Base-by-base conservation (phyloP, 2,888 invertebrate species). In the Cosmorhoe ocellata region DNA sequence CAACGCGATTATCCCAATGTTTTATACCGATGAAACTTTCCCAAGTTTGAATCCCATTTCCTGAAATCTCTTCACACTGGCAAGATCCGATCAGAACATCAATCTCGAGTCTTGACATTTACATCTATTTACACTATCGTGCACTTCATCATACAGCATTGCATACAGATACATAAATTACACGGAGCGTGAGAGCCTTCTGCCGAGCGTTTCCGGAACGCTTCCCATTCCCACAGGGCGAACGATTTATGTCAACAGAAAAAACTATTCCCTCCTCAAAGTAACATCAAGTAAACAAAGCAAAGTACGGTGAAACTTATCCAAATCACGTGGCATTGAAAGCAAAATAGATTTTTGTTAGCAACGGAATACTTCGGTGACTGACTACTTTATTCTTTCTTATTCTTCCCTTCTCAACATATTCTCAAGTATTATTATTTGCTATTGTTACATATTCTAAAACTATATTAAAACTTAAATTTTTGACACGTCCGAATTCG, bases 231-330 rank as follows among this genome's bases (percentile, higher is more conserved):
- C 71, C 71, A 62, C 46, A 52, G 47, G 76, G 76, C 67, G 62
- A 64, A 72, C 69, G 79, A 85, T 85, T 85, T 84, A 84, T 85
- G 79, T 76, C 78, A 81, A 79, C 76, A 76, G 73, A 81, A 81
- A 59, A 81, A 81, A 83, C 76, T 80, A 79, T 74, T 71, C 48
- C 10, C 4, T 27, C 22, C 47, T 13, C n/a, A 11, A 41, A 41
- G 47, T 34, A 36, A 36, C 7, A 30, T 13, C 22, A 47, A 22
- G 28, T 41, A 22, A 2, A 38, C n/a, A 38, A 24, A 7, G 31
- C 8, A 22, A 9, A 12, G 7, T 3, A 22, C 18, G 22, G 7
- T 5, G 10, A 13, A 32, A 24, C 4, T 24, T 24, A 24, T 24
- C 7, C 24, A 24, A 7, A 24, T 7, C 5, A 7, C 7, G 24